phyloP scores from a whole-genome alignment of 2,113 vertebrate genomes.

The Spheniscus mendiculus region DNA sequence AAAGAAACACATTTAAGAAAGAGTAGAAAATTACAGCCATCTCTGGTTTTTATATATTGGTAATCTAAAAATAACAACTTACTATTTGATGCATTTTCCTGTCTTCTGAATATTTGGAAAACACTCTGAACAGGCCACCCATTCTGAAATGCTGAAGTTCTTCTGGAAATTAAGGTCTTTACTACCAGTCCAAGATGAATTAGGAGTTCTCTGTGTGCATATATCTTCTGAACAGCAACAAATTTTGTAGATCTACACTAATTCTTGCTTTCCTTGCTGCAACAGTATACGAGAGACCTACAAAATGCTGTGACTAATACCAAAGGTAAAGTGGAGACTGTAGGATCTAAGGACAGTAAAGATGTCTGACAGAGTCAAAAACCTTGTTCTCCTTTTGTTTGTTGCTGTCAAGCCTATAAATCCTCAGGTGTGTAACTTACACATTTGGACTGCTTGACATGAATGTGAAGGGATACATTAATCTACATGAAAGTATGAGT shows the following conservation, averaged over 20 bases:
- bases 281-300: background rate
- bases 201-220: background rate
- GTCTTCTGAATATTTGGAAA: background rate
- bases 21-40: background rate
- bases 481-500: background rate
- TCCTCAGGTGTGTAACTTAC: background rate
- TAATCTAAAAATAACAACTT: background rate
- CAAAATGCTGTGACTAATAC: background rate
- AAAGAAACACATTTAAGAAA: background rate
- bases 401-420: background rate
- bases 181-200: background rate
- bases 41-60: background rate
- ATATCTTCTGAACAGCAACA: background rate
- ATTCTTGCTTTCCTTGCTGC: background rate
- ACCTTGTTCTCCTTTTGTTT: background rate
- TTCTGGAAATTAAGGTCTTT: background rate
- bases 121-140: background rate
- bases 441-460: background rate
- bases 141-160: background rate
- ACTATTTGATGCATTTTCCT: background rate
- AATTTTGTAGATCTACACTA: background rate
- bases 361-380: background rate
- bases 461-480: background rate
- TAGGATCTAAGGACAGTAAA: background rate
- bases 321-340: background rate